Base-by-base conservation (phyloP, 2,888 invertebrate genomes). In the Luperina nickerlii region DNA sequence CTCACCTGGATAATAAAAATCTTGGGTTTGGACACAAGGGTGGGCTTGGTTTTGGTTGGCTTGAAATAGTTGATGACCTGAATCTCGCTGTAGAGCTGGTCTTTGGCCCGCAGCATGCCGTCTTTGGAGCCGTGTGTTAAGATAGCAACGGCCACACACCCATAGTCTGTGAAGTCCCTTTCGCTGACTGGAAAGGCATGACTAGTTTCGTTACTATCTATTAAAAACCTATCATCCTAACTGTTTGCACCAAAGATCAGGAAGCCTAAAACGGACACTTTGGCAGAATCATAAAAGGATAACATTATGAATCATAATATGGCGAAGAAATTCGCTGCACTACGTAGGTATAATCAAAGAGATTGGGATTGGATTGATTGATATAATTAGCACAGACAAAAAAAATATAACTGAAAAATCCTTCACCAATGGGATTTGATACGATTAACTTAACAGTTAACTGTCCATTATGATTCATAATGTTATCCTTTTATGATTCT, bases 1-100 rank as follows among this genome's bases (percentile, higher is more conserved):
- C 68, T 83, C 18, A 96, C 96, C 93, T 96, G 96, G 71, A 96
- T 92, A 27, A 96, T 93, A 27, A 95, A 83, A 60, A 96, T 85
- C 81, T 94, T 95, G 0, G 96, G 96, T 73, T 96, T 96, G 0
- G 95, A 94, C 15, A 95, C 89, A 11, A 96, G 88, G 0, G 93
- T 93, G 0, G 94, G 94, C 32, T 94, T 96, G 74, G 92, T 48
- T 48, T 48, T 48, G 13, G 48, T 48, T 48, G 48, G 13, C 79
- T 94, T 95, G 79, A 96, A 93, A 38, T 92, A 89, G 38, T 95
- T 93, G 60, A 96, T 92, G 27, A 96, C 92, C 68, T 95, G 94
- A 0, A 90, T 90, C 85, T 96, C 96, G 45, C 90, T 93, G 88
- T 94, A 96, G 4, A 87, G 84, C 74, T 90, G 89, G 78, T 96